phyloP scores from a whole-genome alignment of 1,140 invertebrate genomes.

The Globodera ellingtonae region DNA sequence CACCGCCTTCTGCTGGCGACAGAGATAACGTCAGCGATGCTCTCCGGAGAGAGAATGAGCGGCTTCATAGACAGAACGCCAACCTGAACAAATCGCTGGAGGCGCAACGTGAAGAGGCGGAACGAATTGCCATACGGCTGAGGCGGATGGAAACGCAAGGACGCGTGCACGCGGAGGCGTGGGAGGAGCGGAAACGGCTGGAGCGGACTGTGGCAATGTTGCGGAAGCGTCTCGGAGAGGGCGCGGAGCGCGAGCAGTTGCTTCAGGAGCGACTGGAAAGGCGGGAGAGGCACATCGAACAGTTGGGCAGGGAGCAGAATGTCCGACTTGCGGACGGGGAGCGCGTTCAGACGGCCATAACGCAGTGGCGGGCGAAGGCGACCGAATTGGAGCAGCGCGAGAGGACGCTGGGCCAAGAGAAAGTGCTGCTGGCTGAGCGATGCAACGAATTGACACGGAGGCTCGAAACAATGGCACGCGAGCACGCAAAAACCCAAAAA shows the following conservation, averaged over 20 bases:
- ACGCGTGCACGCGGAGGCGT: conserved; percentile 28
- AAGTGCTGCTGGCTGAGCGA: not conserved
- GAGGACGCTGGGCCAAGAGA: conserved; percentile 11
- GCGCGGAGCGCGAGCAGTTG: conserved; percentile 18
- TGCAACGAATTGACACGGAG: conserved; percentile 11
- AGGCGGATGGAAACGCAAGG: conserved; percentile 18
- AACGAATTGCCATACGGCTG: conserved; percentile 30
- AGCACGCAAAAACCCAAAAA: not conserved
- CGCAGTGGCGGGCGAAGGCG: conserved; percentile 32
- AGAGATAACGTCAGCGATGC: not conserved
- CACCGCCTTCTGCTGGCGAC: conserved; percentile 8
- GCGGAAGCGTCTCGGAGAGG: conserved; percentile 24
- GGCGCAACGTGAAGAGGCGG: conserved; percentile 30
- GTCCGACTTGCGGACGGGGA: conserved; percentile 20
- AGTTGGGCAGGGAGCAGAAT: conserved; percentile 25
- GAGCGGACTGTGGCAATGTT: conserved; percentile 10
- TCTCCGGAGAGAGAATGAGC: conserved; percentile 36
- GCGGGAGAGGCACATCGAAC: conserved; percentile 43
- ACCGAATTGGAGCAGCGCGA: conserved; percentile 17
- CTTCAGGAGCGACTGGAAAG: conserved; percentile 30
- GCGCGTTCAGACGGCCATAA: conserved; percentile 7
- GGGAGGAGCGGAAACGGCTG: conserved; percentile 37
- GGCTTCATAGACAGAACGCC: conserved; percentile 32
- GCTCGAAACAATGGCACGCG: conserved; percentile 32
- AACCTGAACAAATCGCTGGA: conserved; percentile 32